These are phyloP conservation scores for Elephantulus edwardii DNA, from an alignment of 2,113 vertebrate species.

Conservation along the genomic window DNA sequence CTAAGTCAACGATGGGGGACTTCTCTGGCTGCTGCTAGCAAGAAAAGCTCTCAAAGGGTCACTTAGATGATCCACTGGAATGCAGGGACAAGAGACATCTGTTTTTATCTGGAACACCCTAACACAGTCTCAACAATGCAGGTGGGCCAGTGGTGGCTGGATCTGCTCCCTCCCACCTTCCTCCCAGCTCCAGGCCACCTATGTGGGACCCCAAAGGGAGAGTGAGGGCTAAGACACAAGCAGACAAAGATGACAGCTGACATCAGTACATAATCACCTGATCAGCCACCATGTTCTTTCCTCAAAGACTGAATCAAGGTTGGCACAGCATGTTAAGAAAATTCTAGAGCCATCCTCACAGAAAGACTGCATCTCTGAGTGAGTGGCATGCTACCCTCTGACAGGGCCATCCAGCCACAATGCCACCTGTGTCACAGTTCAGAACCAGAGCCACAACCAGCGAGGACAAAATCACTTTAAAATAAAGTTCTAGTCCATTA, in stretches of 20 bases:
- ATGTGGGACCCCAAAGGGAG: not conserved
- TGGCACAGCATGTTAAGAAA: not conserved
- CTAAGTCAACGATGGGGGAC: not conserved
- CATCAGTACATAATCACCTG: not conserved
- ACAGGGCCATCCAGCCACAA: not conserved
- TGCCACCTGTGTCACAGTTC: not conserved
- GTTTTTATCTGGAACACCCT: not conserved
- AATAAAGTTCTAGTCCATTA: not conserved
- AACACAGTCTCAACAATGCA: not conserved
- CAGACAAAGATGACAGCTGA: not conserved
- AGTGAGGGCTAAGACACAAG: not conserved
- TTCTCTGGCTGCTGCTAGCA: not conserved
- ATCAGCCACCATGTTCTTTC: not conserved
- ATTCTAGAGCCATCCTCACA: not conserved
- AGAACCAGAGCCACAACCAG: not conserved
- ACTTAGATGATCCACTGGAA: not conserved
- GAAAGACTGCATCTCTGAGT: not conserved
- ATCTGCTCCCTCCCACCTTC: not conserved
- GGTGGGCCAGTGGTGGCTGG: not conserved
- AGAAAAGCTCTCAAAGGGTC: too few species aligned
- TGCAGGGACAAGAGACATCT: not conserved
- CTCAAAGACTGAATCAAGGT: not conserved
- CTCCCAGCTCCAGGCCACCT: not conserved
- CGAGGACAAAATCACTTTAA: not conserved
- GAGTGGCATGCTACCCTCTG: not conserved